phyloP scores from a whole-genome alignment of 2,797 vertebrate species.

The Lepilemur ruficaudatus region DNA sequence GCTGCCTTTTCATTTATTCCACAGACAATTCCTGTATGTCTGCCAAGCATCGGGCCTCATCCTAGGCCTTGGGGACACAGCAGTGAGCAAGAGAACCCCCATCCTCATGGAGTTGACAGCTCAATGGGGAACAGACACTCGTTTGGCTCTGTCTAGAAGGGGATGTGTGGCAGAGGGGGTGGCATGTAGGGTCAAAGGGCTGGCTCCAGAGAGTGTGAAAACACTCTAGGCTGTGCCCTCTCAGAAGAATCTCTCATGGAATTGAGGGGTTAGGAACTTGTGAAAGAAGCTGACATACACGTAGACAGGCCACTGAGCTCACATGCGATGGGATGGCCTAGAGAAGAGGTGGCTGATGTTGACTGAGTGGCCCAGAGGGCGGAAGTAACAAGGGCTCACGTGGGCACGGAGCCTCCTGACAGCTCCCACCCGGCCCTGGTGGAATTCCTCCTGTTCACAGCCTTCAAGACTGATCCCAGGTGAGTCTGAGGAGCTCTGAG shows the following conservation, averaged over 20 bases:
- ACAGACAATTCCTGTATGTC: background rate
- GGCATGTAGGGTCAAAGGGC: background rate
- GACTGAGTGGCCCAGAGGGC: background rate
- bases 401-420: background rate
- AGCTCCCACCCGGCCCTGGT: background rate
- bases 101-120: background rate
- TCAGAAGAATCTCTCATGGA: background rate
- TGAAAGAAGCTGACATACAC: background rate
- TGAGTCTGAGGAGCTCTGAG: background rate
- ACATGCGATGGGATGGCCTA: background rate
- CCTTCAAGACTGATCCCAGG: background rate
- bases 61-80: background rate
- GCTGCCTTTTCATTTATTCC: background rate
- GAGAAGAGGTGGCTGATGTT: background rate
- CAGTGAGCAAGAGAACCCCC: background rate
- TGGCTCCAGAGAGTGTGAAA: background rate
- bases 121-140: background rate
- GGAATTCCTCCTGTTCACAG: background rate
- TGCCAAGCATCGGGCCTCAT: background rate
- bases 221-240: background rate
- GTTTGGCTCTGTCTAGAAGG: background rate
- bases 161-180: background rate
- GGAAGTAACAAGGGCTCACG: background rate
- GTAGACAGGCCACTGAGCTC: background rate
- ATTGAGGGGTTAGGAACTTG: no score